Conservation (phyloP, 2,888 invertebrate genomes). For the Phragmatobia fuliginosa region DNA sequence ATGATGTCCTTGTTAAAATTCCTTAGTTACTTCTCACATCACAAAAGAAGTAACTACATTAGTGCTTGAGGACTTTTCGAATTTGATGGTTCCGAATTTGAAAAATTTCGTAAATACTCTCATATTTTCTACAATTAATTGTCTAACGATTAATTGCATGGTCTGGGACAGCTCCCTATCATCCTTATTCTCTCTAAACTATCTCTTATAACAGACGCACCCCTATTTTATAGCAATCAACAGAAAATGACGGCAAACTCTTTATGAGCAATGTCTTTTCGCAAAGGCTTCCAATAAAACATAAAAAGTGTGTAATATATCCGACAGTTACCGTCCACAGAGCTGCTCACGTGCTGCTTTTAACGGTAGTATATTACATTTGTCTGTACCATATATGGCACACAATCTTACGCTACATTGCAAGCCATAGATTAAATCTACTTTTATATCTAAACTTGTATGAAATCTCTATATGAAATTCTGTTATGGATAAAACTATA, state of each 20-base stretch:
- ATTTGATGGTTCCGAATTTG: no score
- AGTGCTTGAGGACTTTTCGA: no score
- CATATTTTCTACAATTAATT: no score
- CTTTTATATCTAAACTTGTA: constrained; percentile 23
- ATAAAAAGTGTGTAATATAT: constrained; percentile 28
- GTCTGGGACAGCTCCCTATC: neutral
- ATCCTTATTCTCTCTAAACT: neutral
- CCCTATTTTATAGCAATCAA: neutral
- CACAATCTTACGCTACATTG: constrained; percentile 35
- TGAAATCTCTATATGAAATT: neutral
- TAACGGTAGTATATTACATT: constrained; percentile 41
- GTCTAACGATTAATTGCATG: no score
- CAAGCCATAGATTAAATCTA: constrained; percentile 27
- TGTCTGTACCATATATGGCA: constrained; percentile 33
- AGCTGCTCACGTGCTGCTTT: constrained; percentile 27
- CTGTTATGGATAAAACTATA: neutral
- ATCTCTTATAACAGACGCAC: neutral
- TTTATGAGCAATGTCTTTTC: neutral
- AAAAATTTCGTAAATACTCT: no score
- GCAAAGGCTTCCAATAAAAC: neutral
- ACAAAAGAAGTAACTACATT: no score
- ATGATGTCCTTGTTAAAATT: no score
- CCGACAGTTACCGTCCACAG: constrained; percentile 8
- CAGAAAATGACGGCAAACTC: neutral
- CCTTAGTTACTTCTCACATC: no score